These are phyloP conservation scores for Hypsibius dujardini DNA, from an alignment of 1,140 invertebrate species.

Conservation along the genomic window DNA sequence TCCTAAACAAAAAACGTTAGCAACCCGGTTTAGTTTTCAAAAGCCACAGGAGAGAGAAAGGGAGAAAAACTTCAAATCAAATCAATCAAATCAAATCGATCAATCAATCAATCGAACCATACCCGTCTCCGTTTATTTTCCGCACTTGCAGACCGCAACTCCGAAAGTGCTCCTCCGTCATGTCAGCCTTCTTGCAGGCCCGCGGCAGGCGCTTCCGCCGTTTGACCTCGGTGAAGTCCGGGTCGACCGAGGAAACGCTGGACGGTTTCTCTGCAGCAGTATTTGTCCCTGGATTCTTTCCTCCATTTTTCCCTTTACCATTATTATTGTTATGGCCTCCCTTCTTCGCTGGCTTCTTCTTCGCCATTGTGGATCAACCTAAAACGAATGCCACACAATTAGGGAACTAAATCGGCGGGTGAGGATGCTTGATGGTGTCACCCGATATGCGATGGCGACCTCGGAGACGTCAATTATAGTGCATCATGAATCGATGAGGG, in stretches of 20 bases:
- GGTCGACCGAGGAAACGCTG: background rate
- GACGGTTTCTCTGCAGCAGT: background rate
- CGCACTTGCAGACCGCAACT: background rate
- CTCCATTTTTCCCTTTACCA: background rate
- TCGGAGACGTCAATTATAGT: too few relatives aligned
- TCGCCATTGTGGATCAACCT: background rate
- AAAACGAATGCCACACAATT: too few relatives aligned
- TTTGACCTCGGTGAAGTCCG: background rate
- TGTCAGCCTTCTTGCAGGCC: background rate
- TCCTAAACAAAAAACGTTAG: background rate
- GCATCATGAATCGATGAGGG: too few relatives aligned
- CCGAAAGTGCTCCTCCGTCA: background rate
- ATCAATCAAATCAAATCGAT: background rate
- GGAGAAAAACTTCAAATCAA: background rate
- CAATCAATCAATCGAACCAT: background rate
- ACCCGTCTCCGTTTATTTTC: constrained; percentile 9
- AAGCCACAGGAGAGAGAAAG: background rate
- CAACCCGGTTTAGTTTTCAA: background rate
- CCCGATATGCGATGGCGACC: too few relatives aligned
- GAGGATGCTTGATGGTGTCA: too few relatives aligned
- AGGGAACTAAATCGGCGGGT: too few relatives aligned
- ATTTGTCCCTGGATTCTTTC: background rate
- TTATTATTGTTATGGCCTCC: too few relatives aligned
- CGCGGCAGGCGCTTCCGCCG: background rate
- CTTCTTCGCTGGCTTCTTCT: background rate